Base-by-base conservation (phyloP, 2,888 invertebrate species). In the Apeira syringaria region DNA sequence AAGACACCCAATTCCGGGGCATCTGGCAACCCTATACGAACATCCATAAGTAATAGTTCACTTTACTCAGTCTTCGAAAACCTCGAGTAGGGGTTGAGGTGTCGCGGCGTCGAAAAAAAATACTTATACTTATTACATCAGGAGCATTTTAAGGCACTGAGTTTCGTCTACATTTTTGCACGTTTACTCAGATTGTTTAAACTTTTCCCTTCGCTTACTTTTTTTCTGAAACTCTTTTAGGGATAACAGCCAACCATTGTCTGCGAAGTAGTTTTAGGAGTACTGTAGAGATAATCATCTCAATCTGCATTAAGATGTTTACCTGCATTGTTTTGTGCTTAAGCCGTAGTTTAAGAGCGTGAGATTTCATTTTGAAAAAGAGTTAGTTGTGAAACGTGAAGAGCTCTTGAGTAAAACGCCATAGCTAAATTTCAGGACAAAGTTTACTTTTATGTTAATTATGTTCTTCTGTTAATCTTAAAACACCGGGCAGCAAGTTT, bases 81-180 rank as follows among this genome's bases (percentile, higher is more conserved):
- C 33, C 39, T 28, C 18, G 59, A 36, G 74, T 76, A 74, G 49
- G 50, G 44, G 43, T 28, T 28, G 3, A 53, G 50, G 56, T 54
- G 47, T 50, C 50, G 44, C 48, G 42, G 48, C 47, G 44, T 46
- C 59, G 34, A 58, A 61, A 61, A 68, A 68, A 69, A 70, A 64
- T 71, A 64, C 65, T 68, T 61, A 59, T 68, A 64, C 66, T 71
- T 68, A 71, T 65, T 70, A 72, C 61, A 59, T 55, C 43, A 47
- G 50, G 48, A 59, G 56, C 59, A 68, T 67, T 71, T 68, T 64
- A 68, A 62, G 59, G 54, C 44, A 53, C 50, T 39, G 64, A 59
- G 49, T 65, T 59, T 59, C 54, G 48, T 64, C 59, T 59, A 61
- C 65, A 61, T 68, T 70, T 70, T 70, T 59, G 58, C 52, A 53